Base-by-base conservation (phyloP, 2,113 vertebrate genomes). In the Sander lucioperca region DNA sequence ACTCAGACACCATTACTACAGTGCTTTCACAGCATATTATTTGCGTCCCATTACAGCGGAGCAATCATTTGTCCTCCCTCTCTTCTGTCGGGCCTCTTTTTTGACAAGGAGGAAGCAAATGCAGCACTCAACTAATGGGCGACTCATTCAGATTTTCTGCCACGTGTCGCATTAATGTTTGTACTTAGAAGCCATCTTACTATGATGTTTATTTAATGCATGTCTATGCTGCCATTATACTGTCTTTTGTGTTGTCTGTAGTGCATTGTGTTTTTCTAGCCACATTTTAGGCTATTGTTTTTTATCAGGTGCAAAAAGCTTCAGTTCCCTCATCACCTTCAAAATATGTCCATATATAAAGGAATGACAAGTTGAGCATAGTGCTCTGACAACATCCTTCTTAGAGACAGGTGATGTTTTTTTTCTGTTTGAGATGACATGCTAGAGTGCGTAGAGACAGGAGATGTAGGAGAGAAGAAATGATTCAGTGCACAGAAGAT, bases 21-120 rank as follows among this genome's bases (percentile, higher is more conserved):
- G 25, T 25, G 72, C 69, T 78, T 68, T 80, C 39, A 75, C 47
- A 45, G 43, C 72, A 12, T 63, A 77, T 81, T 81, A 58, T 83
- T 82, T 50, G 73, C 11, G 19, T 86, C 76, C 73, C 43, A 59
- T 86, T 77, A 71, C 58, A 50, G 48, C 2, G 12, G 50, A 27
- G 69, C 45, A 48, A 23, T 72, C 71, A 69, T 74, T 86, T 73
- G 39, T 79, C 74, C 64, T 64, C 8, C 36, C 16, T 59, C 54
- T 54, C 54, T 64, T 43, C 68, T 48, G 43, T 67, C 57, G 19
- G 33, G 53, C 65, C 53, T 87, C 67, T 77, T 64, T 50, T 74
- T 76, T 80, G 79, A 88, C 84, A 77, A 82, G 53, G 25, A 74
- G 30, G 66, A 77, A 66, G 73, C 27, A 72, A 80, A 80, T 88